These are phyloP conservation scores for Rhagonycha lutea DNA, from an alignment of 2,888 invertebrate genomes.

Conservation along the genomic window DNA sequence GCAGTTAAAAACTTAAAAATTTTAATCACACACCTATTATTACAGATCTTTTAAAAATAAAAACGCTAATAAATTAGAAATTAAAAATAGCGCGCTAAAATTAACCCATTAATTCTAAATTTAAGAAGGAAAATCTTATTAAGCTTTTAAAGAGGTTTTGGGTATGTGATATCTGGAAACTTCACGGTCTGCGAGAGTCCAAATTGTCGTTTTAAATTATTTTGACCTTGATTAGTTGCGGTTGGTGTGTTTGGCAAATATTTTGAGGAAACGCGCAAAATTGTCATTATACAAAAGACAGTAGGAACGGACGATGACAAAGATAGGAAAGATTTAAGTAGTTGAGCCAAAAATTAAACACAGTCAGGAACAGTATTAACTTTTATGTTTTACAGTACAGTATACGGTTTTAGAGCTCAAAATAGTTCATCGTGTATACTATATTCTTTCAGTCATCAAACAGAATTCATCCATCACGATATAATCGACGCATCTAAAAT, in stretches of 20 bases:
- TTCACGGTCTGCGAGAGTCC: background rate
- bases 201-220: background rate
- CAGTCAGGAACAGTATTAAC: slow-evolving; percentile 43
- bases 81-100: background rate
- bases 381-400: slow-evolving; percentile 45
- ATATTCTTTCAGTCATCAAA: slow-evolving; percentile 18
- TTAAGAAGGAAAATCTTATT: background rate
- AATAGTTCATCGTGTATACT: slow-evolving; percentile 40
- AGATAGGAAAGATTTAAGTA: slow-evolving; percentile 26
- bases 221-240: slow-evolving; percentile 3
- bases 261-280: slow-evolving; percentile 16
- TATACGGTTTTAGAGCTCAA: slow-evolving; percentile 39
- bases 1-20: background rate
- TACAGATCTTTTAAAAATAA: background rate
- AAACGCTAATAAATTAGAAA: background rate
- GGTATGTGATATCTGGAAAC: background rate
- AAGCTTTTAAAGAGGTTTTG: background rate
- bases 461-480: slow-evolving; percentile 5
- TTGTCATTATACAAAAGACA: slow-evolving; percentile 12
- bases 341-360: slow-evolving; percentile 28
- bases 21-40: background rate
- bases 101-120: background rate
- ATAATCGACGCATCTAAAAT: background rate
- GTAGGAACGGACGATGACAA: slow-evolving; percentile 16
- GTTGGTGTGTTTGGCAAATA: slow-evolving; percentile 6